A percentile compares a stretch with the other conserved stretches of the same genome.
Evolutionary conservation across 2,888 invertebrate species (phyloP).

Genomic region (Eueremaeus valkanovi): DNA sequence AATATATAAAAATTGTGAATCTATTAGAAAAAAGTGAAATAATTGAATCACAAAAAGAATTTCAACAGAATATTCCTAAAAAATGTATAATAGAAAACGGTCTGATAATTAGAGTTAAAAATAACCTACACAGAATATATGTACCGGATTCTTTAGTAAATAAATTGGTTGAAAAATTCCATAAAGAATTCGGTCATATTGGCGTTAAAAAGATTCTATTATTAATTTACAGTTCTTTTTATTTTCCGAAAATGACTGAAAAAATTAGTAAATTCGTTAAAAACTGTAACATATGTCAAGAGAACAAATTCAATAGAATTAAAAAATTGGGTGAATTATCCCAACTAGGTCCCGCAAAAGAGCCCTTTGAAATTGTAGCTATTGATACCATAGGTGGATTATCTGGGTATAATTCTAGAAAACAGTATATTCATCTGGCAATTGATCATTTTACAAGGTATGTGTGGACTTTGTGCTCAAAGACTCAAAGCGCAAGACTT

Average conservation of each 20-base stretch:
- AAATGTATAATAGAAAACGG: not conserved
- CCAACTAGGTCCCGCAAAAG: conserved; percentile 27
- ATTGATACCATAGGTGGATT: conserved; percentile 37
- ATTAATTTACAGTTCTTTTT: not conserved
- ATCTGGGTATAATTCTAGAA: conserved; percentile 21
- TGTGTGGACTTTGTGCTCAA: conserved; percentile 28
- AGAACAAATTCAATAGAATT: not conserved
- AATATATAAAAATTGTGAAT: not conserved
- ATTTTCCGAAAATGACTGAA: not conserved
- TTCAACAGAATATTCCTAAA: not conserved
- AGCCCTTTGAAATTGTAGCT: conserved; percentile 26
- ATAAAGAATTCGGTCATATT: conserved; percentile 33
- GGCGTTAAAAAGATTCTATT: conserved; percentile 19
- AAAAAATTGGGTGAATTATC: conserved; percentile 6
- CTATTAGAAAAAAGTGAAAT: not conserved
- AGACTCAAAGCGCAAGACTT: conserved; percentile 32
- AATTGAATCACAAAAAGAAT: not conserved
- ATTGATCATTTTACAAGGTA: conserved; percentile 35
- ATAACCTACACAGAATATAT: not conserved
- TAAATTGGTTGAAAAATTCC: not conserved
- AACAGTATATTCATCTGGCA: conserved; percentile 33
- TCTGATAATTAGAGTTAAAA: not conserved
- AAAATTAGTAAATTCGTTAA: not conserved
- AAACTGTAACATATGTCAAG: not conserved
- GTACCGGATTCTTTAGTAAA: not conserved